Evolutionary conservation across 2,113 vertebrate genomes (phyloP), one percentile per base, ranked within the genome.

Genomic region (Amphiprion percula): DNA sequence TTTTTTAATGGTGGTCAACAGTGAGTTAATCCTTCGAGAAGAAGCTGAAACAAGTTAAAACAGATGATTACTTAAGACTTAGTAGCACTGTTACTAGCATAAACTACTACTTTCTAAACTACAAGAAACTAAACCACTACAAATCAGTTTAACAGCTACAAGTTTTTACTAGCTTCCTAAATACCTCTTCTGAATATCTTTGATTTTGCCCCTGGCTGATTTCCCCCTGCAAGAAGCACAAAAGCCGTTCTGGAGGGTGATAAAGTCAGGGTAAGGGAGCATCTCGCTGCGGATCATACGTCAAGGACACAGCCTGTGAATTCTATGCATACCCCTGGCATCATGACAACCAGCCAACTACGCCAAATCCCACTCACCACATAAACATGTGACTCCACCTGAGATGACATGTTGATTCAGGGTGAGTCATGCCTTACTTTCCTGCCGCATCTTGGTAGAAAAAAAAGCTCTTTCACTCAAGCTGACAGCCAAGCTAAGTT

Each of bases 371-470:
- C 68, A 70, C 77, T 76, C 83, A 68, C 26, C 53, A 60, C 77
- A 33, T 64, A 68, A 85, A 82, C 77, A 86, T 77, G 61, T 58
- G 76, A 54, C 71, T 78, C 53, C 77, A 68, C 85, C 77, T 89
- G 77, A 81, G 66, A 6, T 75, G 64, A 82, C 84, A 55, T 66
- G 79, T 41, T 86, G 82, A 85, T 78, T 84, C 74, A 77, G 55
- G 30, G 58, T 84, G 91, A 88, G 64, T 91, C 84, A 80, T 24
- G 8, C 47, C 52, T 68, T 39, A 9, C 24, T 62, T 30, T 68
- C 47, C 64, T 41, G 49, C 46, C 19, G 11, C 28, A 77, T 78
- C 39, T 82, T 69, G 30, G 17, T 77, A 33, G 12, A 58, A 65
- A 41, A 79, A 80, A 67, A 39, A 49, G 24, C n/a, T 44, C 47